phyloP scores from a whole-genome alignment of 37 sponge, comb jelly and placozoan genomes.

The Tethya wilhelma region DNA sequence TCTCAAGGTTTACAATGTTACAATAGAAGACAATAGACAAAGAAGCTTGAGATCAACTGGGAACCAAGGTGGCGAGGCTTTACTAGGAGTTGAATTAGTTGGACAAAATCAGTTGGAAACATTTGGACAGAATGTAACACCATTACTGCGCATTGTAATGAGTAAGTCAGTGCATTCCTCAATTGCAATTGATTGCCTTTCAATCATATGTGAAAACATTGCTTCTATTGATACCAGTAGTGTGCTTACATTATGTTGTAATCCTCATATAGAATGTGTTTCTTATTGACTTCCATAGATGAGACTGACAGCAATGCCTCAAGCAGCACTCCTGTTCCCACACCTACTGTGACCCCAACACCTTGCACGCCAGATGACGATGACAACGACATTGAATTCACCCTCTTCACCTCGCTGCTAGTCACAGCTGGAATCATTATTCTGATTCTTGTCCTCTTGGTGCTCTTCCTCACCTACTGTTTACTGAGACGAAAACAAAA shows the following conservation, averaged over 20 bases:
- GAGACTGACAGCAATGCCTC: not conserved
- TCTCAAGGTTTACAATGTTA: not conserved
- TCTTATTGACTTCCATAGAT: slow-evolving; percentile 19
- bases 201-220: not conserved
- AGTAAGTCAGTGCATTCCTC: no score
- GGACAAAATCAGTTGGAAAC: not conserved
- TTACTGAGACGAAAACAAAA: not conserved
- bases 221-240: no score
- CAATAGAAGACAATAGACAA: not conserved
- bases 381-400: no score
- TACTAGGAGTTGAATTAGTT: not conserved
- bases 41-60: no score
- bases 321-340: not conserved
- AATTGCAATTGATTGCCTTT: not conserved
- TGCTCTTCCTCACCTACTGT: no score
- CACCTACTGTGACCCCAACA: not conserved
- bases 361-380: not conserved
- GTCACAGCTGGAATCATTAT: slow-evolving; percentile 17
- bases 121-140: not conserved
- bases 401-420: slow-evolving; percentile 4
- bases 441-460: not conserved
- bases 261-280: no score
- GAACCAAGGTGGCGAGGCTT: no score
- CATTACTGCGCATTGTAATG: slow-evolving; percentile 16
- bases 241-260: no score